phyloP scores from a whole-genome alignment of 2,797 vertebrate species.

The Podargus strigoides region DNA sequence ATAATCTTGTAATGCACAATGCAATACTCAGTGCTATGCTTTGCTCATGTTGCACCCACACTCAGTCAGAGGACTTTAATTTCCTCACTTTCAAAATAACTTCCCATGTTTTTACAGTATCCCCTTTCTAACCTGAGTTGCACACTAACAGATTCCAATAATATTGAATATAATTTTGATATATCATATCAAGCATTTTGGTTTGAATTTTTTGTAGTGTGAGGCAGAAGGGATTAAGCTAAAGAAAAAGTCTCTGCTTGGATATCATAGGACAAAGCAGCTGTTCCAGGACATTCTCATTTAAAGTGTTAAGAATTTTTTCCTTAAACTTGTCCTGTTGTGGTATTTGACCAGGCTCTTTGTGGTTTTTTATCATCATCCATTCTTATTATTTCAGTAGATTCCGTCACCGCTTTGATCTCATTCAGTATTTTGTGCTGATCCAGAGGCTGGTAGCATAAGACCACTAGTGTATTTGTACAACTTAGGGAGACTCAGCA shows the following conservation, averaged over 20 bases:
- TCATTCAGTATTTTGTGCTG: neutral
- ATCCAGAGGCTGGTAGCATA: neutral
- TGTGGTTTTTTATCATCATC: neutral
- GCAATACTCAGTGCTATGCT: neutral
- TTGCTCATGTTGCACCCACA: neutral
- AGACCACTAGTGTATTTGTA: slow-evolving; percentile 48
- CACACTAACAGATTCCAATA: neutral
- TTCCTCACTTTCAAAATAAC: neutral
- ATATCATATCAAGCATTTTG: neutral
- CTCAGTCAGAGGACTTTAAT: neutral
- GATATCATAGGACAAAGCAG: neutral
- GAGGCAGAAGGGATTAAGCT: neutral
- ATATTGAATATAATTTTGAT: neutral
- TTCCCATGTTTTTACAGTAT: neutral
- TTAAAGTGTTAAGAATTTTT: neutral
- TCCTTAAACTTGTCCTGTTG: neutral
- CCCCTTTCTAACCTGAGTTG: neutral
- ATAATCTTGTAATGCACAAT: neutral
- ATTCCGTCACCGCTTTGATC: slow-evolving; percentile 39
- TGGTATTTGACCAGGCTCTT: neutral
- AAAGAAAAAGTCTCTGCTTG: neutral
- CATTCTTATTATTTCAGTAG: slow-evolving; percentile 50
- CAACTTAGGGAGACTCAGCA: slow-evolving; percentile 48
- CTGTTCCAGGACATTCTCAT: neutral
- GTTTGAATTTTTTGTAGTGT: neutral